Conservation (phyloP, 2,888 invertebrate genomes). For the Athetis lepigone region DNA sequence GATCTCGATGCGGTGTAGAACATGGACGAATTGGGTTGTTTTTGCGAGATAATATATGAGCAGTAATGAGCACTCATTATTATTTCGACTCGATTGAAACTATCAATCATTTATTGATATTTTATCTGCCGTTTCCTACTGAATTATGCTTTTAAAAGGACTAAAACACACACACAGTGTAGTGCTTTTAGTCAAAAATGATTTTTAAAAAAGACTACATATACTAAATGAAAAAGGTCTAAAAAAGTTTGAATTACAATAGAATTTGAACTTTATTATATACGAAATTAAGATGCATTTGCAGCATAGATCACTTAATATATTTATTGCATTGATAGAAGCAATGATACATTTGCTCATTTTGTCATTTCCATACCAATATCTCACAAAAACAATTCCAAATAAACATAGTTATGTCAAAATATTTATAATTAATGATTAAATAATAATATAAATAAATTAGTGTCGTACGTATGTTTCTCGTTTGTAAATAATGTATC, state of each 20-base stretch:
- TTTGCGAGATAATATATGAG: conserved; percentile 35
- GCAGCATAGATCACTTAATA: not conserved
- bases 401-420: conserved; percentile 38
- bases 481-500: conserved; percentile 71
- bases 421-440: conserved; percentile 56
- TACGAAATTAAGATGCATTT: no score
- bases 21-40: conserved; percentile 46
- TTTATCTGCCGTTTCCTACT: not conserved
- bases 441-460: conserved; percentile 70
- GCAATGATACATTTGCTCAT: no score
- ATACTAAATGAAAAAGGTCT: no score
- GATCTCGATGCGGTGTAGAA: conserved; percentile 59
- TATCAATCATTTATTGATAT: not conserved
- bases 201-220: no score
- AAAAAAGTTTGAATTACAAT: no score
- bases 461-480: conserved; percentile 62
- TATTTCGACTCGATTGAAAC: not conserved
- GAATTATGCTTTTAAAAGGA: not conserved
- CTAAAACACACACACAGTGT: no score
- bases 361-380: not conserved
- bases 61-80: not conserved
- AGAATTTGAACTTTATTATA: no score
- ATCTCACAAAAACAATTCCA: conserved; percentile 45
- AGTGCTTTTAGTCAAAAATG: no score
- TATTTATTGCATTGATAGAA: no score